Conservation (phyloP, 1,140 invertebrate species). For the Polyergus mexicanus region DNA sequence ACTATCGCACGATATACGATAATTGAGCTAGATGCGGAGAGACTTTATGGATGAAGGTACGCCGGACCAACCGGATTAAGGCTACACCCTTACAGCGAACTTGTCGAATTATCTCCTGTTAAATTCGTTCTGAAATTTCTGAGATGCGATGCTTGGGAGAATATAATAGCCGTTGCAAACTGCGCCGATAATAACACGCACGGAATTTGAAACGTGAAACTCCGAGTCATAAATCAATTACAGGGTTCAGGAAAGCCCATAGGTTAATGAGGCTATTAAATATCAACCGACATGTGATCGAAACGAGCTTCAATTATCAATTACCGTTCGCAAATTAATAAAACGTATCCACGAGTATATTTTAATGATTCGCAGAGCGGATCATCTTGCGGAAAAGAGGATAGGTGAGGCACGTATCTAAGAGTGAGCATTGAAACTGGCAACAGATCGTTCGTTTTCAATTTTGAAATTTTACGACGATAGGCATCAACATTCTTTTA, state of each 20-base stretch:
- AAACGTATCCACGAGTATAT: not conserved
- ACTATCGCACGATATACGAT: slow-evolving; percentile 10
- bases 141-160: not conserved
- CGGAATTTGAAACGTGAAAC: slow-evolving; percentile 38
- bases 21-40: not conserved
- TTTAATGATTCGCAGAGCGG: slow-evolving; percentile 29
- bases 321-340: slow-evolving; percentile 21
- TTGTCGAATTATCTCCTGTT: slow-evolving; percentile 68
- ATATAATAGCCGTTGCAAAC: slow-evolving; percentile 29
- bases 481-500: slow-evolving; percentile 39
- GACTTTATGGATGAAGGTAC: slow-evolving; percentile 55
- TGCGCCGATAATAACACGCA: slow-evolving; percentile 36
- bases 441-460: slow-evolving; percentile 48
- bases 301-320: slow-evolving; percentile 13
- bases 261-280: slow-evolving; percentile 49
- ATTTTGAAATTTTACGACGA: slow-evolving; percentile 63
- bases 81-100: slow-evolving; percentile 62
- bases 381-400: not conserved
- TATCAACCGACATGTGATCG: not conserved
- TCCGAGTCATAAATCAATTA: slow-evolving; percentile 53
- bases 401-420: not conserved
- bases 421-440: not conserved
- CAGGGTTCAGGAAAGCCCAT: slow-evolving; percentile 24
- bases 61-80: slow-evolving; percentile 71
- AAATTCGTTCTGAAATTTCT: slow-evolving; percentile 57